These are phyloP conservation scores for Gopherus evgoodei DNA, from an alignment of 2,113 vertebrate genomes.

Conservation along the genomic window DNA sequence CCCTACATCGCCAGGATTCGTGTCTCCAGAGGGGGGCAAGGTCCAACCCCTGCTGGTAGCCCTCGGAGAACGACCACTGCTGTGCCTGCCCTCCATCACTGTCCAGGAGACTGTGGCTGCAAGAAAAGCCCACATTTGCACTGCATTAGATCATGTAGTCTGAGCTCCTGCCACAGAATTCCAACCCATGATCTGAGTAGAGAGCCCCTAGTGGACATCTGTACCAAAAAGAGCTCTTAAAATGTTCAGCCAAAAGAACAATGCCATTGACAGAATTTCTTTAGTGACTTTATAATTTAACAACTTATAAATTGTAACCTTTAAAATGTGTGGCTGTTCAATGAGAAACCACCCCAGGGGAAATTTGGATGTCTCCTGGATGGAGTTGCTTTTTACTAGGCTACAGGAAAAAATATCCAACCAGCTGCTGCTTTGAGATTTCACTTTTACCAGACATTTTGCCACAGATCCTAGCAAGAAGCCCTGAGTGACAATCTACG, in stretches of 20 bases:
- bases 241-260: not conserved
- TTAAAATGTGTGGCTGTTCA: not conserved
- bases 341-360: accelerated
- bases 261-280: not conserved
- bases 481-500: not conserved
- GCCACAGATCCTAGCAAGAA: not conserved
- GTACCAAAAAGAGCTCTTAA: not conserved
- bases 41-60: too few species aligned
- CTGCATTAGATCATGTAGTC: not conserved
- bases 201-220: not conserved
- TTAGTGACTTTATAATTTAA: not conserved
- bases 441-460: not conserved
- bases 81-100: too few species aligned
- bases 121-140: too few species aligned
- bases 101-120: too few species aligned
- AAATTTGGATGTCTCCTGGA: not conserved
- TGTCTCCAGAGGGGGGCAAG: too few species aligned
- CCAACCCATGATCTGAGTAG: not conserved
- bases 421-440: not conserved
- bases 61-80: too few species aligned
- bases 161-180: not conserved
- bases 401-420: not conserved
- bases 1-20: too few species aligned
- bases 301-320: not conserved
- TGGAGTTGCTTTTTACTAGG: accelerated